A percentile compares a stretch with the other conserved stretches of the same genome.
Evolutionary conservation across 2,113 vertebrate genomes (phyloP).

Genomic region (Nibea albiflora): DNA sequence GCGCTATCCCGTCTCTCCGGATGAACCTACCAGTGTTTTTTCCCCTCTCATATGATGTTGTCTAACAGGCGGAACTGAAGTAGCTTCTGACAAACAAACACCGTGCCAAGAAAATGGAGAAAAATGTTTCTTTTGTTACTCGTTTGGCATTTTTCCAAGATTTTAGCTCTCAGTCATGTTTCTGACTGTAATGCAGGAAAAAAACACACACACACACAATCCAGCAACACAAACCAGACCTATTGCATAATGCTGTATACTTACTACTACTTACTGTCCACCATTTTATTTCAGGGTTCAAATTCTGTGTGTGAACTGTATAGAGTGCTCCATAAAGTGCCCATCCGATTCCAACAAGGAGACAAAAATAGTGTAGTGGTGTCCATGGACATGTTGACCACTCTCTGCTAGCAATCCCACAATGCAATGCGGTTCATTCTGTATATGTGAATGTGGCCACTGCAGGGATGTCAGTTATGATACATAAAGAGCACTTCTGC

Average conservation of each 20-base stretch:
- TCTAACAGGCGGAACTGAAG: constrained; percentile 5
- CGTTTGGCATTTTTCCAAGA: not conserved
- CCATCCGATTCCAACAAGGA: not conserved
- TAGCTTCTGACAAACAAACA: constrained; percentile 16
- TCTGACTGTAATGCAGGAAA: not conserved
- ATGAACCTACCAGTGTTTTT: not conserved
- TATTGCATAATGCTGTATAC: not conserved
- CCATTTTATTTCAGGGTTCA: not conserved
- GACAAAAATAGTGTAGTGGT: not conserved
- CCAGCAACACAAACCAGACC: not conserved
- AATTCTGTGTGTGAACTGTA: not conserved
- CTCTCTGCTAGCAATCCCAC: not conserved
- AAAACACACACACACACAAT: not conserved
- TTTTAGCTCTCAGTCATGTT: not conserved
- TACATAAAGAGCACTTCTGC: not conserved
- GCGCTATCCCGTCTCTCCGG: not conserved
- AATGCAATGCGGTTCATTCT: not conserved
- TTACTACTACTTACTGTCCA: not conserved
- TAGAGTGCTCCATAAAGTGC: not conserved
- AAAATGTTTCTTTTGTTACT: not conserved
- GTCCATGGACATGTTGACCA: not conserved
- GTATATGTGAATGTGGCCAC: not conserved
- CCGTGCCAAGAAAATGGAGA: constrained; percentile 1
- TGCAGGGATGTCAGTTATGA: not conserved
- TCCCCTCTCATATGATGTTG: not conserved